Percentiles rank a stretch among this genome's conserved stretches.
Evolutionary conservation across 2,888 invertebrate genomes (phyloP).

Genomic region (Falcaria lacertinaria): DNA sequence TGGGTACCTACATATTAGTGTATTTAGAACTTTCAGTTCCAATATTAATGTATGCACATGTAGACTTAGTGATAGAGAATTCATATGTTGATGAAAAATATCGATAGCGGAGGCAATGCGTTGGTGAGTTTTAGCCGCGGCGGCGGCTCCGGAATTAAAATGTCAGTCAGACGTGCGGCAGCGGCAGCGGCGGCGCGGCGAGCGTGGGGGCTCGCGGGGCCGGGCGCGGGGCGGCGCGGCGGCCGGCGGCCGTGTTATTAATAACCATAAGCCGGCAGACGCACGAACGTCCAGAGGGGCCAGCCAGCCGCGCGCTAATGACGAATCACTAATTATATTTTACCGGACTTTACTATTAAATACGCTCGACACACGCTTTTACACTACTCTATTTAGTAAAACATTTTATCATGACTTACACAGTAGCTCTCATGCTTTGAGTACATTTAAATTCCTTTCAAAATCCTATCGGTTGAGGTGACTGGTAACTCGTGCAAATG

Average conservation of each 20-base stretch:
- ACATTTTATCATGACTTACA: constrained; percentile 10
- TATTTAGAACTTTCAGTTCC: too few relatives aligned
- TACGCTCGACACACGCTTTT: constrained; percentile 37
- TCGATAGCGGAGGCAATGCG: constrained; percentile 26
- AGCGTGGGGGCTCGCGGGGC: constrained; percentile 53
- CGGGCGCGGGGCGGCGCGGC: constrained; percentile 41
- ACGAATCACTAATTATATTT: constrained; percentile 80
- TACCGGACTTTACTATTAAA: constrained; percentile 73
- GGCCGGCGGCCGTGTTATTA: constrained; percentile 72
- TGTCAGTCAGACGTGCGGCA: constrained; percentile 79
- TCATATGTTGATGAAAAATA: constrained; percentile 58
- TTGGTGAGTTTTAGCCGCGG: constrained; percentile 50
- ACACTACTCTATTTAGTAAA: constrained; percentile 28
- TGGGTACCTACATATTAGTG: too few relatives aligned
- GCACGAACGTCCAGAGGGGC: constrained; percentile 80
- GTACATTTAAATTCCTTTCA: constrained; percentile 8
- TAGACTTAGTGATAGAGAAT: constrained; percentile 46
- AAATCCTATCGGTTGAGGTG: constrained; percentile 26
- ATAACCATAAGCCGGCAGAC: constrained; percentile 80
- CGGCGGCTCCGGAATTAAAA: constrained; percentile 75
- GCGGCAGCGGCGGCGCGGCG: constrained; percentile 54
- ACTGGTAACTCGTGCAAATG: constrained; percentile 34
- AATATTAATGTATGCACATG: too few relatives aligned
- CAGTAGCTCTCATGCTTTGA: constrained; percentile 6
- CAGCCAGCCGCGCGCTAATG: constrained; percentile 69